These are phyloP conservation scores for Philaenus spumarius DNA, from an alignment of 1,140 invertebrate species.

Conservation along the genomic window DNA sequence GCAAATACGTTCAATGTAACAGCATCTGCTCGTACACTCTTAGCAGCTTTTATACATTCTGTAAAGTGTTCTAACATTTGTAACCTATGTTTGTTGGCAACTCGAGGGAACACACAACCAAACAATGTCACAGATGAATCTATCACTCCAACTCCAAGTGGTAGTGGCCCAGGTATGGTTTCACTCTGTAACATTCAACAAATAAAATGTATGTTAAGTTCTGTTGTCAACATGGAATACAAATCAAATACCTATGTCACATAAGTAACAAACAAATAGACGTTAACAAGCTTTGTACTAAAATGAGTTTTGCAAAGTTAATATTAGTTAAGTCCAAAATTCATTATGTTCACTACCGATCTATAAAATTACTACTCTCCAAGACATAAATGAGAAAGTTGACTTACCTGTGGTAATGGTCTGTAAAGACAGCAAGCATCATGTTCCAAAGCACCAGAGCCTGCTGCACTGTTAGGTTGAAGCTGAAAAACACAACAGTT, in stretches of 20 bases:
- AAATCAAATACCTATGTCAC: too few species aligned
- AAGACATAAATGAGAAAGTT: too few species aligned
- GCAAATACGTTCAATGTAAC: conserved; percentile 97
- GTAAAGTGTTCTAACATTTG: conserved; percentile 97
- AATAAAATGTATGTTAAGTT: too few species aligned
- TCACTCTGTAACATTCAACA: conserved; percentile 44
- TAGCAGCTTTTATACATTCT: conserved; percentile 89
- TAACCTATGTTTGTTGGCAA: conserved; percentile 89
- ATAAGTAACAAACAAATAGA: too few species aligned
- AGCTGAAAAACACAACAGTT: conserved; percentile 49
- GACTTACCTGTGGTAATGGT: conserved; percentile 50
- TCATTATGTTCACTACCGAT: too few species aligned
- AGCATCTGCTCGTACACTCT: conserved; percentile 86
- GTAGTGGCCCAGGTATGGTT: conserved; percentile 74
- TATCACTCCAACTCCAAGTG: conserved; percentile 94
- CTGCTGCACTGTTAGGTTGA: conserved; percentile 85
- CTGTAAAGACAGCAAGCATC: conserved; percentile 88
- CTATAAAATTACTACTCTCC: too few species aligned
- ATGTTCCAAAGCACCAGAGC: conserved; percentile 92
- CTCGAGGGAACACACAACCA: conserved; percentile 87
- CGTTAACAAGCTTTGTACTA: too few species aligned
- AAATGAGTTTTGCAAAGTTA: too few species aligned
- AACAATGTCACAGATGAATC: conserved; percentile 91
- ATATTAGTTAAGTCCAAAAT: too few species aligned
- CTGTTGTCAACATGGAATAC: too few species aligned